Evolutionary conservation across 2,888 invertebrate genomes (phyloP).

Genomic region (Polymixis flavicincta): DNA sequence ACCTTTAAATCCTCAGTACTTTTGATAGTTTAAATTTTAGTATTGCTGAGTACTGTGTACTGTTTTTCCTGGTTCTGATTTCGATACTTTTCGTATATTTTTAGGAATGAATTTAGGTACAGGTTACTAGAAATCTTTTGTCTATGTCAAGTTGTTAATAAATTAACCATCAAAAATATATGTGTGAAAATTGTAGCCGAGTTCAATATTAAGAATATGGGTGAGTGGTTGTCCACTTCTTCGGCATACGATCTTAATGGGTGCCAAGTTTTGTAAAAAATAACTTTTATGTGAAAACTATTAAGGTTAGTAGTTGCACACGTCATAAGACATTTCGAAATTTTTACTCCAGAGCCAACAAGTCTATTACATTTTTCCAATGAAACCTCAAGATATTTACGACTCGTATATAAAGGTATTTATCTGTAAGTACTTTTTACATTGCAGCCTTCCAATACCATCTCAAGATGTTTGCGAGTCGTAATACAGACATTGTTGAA

Average conservation of each 20-base stretch:
- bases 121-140: neutral
- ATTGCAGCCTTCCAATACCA: neutral
- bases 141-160: neutral
- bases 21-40: slow-evolving; percentile 14
- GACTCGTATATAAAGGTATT: neutral
- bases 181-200: too few species aligned
- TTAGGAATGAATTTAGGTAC: too few species aligned
- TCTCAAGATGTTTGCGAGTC: neutral
- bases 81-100: neutral
- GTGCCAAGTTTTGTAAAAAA: too few species aligned
- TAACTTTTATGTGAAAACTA: too few species aligned
- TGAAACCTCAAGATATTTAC: neutral
- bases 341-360: neutral
- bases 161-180: neutral
- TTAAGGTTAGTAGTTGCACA: neutral
- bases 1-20: slow-evolving; percentile 41
- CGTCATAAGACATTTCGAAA: neutral
- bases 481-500: slow-evolving; percentile 1
- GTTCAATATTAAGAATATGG: too few species aligned
- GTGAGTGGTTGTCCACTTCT: too few species aligned
- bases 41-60: neutral
- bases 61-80: neutral
- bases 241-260: too few species aligned
- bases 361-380: neutral
- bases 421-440: neutral